Conservation (phyloP, 1,140 invertebrate genomes). For the Helicoverpa zea region DNA sequence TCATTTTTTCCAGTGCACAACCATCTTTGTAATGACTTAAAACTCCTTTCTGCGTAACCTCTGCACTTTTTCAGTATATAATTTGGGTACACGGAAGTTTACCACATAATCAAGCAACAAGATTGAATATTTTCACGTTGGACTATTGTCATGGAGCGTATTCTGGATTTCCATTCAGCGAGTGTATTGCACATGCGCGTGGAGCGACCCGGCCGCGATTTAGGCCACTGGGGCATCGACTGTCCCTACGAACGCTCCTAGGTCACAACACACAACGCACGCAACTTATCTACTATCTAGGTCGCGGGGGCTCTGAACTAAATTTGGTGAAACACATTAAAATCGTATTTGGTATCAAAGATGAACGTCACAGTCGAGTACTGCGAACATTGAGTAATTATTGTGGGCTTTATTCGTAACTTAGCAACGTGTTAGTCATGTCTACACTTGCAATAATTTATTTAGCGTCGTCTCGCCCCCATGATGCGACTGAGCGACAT, state of each 20-base stretch:
- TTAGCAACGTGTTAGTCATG: conserved; percentile 38
- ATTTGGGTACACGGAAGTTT: background rate
- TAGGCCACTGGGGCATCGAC: conserved; percentile 81
- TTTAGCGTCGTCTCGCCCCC: background rate
- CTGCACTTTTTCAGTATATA: background rate
- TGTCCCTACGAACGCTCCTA: conserved; percentile 68
- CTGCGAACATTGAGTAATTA: background rate
- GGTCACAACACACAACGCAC: conserved; percentile 70
- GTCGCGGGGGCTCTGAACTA: conserved; percentile 67
- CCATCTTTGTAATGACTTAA: background rate
- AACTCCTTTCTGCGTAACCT: background rate
- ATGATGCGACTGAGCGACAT: background rate
- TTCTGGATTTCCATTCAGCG: conserved; percentile 66
- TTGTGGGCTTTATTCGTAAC: conserved; percentile 30
- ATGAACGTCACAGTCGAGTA: background rate
- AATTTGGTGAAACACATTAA: conserved; percentile 35
- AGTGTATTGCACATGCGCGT: conserved; percentile 72
- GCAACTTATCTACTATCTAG: conserved; percentile 72
- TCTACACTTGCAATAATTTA: conserved; percentile 3
- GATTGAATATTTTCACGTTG: conserved; percentile 16
- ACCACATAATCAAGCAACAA: conserved; percentile 18
- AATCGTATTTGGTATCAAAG: conserved; percentile 15
- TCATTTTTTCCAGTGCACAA: background rate
- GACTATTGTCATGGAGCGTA: conserved; percentile 51
- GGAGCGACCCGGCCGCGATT: conserved; percentile 55